Evolutionary conservation across 2,113 vertebrate species (phyloP), one percentile per base, ranked within the genome.

Genomic region (Pseudorasbora parva): DNA sequence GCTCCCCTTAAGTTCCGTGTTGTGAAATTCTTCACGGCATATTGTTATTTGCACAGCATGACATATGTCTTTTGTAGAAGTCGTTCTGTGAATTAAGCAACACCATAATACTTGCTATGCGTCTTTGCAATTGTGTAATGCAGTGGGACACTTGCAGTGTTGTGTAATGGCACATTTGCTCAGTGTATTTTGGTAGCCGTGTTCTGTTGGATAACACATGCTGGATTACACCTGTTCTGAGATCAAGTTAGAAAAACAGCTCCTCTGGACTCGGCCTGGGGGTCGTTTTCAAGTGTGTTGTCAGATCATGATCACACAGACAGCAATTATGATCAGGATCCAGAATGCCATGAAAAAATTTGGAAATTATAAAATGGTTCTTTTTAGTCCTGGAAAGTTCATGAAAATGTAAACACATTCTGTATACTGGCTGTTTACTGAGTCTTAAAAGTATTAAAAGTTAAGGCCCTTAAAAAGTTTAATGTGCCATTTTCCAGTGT

Each of bases 51-150:
- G 72, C 73, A 19, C 74, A 69, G n/a, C 2, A 66, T 66, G 73
- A 85, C 73, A 49, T 37, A 10, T 23, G 49, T 75, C 59, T 81
- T 78, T 60, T 75, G 72, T 49, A 54, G 64, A 91, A 86, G 89
- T 89, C 90, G 86, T 88, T 87, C 91, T 92, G 90, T 93, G 88
- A 85, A 85, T 54, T 75, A 49, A 69, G 72, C 82, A 88, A 51
- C 27, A 14, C 3, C 54, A 10, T 78, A 73, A 71, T 54, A 27
- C 60, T 78, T 30, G 60, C 51, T 78, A 87, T 90, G 74, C 85
- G 86, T 88, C 86, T 89, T 81, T 87, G 86, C 74, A 66, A 69
- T 82, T 87, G 82, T 72, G 89, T 72, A 84, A 66, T 56, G 49
- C 27, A 69, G 60, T 30, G 56, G 21, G 37, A 43, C 60, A 19